A percentile compares a stretch with the other conserved stretches of the same genome.
Evolutionary conservation across 1,140 invertebrate species (phyloP).

Genomic region (Drosophila auraria): DNA sequence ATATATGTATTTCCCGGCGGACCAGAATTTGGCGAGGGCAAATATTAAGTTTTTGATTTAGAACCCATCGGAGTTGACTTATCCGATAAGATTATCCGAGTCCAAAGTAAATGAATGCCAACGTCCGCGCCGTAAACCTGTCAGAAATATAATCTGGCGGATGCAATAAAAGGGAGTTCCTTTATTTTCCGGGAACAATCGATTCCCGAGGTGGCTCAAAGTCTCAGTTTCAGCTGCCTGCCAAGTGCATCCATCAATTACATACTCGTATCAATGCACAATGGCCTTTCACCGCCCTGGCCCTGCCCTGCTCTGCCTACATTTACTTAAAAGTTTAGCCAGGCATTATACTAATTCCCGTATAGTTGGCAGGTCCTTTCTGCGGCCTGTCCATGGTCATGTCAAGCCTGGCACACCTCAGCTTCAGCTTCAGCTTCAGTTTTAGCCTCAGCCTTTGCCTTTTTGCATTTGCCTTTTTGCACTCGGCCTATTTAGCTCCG

Average conservation of each 20-base stretch:
- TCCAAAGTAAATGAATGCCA: constrained; percentile 8
- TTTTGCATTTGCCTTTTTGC: constrained; percentile 41
- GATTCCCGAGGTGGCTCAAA: background rate
- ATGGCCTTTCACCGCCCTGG: constrained; percentile 20
- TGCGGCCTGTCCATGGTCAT: constrained; percentile 37
- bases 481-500: constrained; percentile 70
- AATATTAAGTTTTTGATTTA: constrained; percentile 54
- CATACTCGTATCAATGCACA: constrained; percentile 36
- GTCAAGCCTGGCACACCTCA: constrained; percentile 43
- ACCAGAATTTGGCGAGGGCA: background rate
- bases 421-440: background rate
- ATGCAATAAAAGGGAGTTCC: background rate
- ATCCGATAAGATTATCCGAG: constrained; percentile 15
- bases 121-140: constrained; percentile 2
- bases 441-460: constrained; percentile 16
- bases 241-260: constrained; percentile 46
- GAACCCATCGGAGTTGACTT: constrained; percentile 15
- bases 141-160: background rate
- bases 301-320: background rate
- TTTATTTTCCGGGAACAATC: constrained; percentile 2
- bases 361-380: constrained; percentile 42
- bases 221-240: constrained; percentile 15
- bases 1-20: constrained; percentile 25
- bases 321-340: constrained; percentile 31
- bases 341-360: constrained; percentile 43